Base-by-base conservation (phyloP, 1,140 invertebrate genomes). In the Phymastichus coffea region DNA sequence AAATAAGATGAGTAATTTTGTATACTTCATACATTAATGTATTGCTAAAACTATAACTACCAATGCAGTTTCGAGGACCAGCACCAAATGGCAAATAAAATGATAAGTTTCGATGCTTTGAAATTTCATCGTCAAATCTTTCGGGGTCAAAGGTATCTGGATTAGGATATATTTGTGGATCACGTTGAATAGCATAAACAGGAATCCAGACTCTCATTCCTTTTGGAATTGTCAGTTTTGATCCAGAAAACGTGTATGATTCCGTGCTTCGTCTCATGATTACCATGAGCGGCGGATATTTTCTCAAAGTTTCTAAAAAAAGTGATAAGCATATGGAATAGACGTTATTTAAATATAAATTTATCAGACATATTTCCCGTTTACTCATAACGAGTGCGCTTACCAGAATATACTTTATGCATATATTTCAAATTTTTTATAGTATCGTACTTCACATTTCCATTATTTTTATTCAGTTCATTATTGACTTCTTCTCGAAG, bases 11-110 rank as follows among this genome's bases (percentile, higher is more conserved):
- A 37, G 14, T 14, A 44, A 2, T 47, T n/a, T n/a, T 37, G 15
- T 17, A 15, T 51, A 7, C 30, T 8, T 33, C 14, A 33, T 14
- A 33, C 30, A 57, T 33, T n/a, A n/a, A n/a, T n/a, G n/a, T n/a
- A n/a, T n/a, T n/a, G n/a, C n/a, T n/a, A n/a, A n/a, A n/a, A n/a
- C n/a, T n/a, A n/a, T n/a, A 30, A 40, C 66, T 75, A 78, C 83
- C 84, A 52, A 86, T 83, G 65, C 85, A 85, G 68, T 84, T 84
- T 46, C 87, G 77, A 0, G 84, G 84, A n/a, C 88, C 88, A 51
- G 87, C 85, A 33, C 88, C 88, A 67, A 91, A 91, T 1, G 88
- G 86, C 15, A 90, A 78, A 65, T 84, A 89, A 0, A 83, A 68
- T 63, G 80, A 83, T 3, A 77, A 80, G 67, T 82, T 83, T 35